Percentiles rank a stretch among this genome's conserved stretches.
phyloP scores from a whole-genome alignment of 2,113 vertebrate species.

The Psilopogon haemacephalus region DNA sequence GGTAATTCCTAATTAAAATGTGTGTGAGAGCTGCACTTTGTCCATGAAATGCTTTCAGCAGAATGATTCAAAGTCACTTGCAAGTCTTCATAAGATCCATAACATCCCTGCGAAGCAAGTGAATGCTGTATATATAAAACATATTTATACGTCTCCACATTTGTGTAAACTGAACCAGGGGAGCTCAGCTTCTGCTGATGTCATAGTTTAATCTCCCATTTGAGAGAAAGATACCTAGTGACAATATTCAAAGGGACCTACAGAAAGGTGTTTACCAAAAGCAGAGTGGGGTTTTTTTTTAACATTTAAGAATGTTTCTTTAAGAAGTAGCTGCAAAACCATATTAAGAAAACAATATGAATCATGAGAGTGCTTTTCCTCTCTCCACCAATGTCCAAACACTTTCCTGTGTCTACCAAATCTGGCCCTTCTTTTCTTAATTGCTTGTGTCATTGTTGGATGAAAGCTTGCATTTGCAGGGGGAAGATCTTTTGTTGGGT shows the following conservation, averaged over 20 bases:
- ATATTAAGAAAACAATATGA: neutral
- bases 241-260: neutral
- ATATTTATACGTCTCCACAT: neutral
- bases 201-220: neutral
- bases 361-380: neutral
- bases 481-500: neutral
- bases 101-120: neutral
- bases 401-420: neutral
- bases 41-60: neutral
- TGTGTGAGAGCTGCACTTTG: neutral
- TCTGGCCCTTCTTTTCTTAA: neutral
- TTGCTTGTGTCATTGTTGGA: neutral
- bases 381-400: neutral
- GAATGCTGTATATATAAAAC: neutral
- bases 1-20: neutral
- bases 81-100: neutral
- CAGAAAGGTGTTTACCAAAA: neutral
- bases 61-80: neutral
- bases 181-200: neutral
- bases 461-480: neutral
- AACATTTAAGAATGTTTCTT: rapidly evolving
- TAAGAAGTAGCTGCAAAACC: neutral
- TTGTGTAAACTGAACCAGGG: neutral
- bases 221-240: neutral
- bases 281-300: neutral